A percentile compares a stretch with the other conserved stretches of the same genome.
phyloP scores from a whole-genome alignment of 2,888 invertebrate genomes.

The Sphaeridia pumilis region DNA sequence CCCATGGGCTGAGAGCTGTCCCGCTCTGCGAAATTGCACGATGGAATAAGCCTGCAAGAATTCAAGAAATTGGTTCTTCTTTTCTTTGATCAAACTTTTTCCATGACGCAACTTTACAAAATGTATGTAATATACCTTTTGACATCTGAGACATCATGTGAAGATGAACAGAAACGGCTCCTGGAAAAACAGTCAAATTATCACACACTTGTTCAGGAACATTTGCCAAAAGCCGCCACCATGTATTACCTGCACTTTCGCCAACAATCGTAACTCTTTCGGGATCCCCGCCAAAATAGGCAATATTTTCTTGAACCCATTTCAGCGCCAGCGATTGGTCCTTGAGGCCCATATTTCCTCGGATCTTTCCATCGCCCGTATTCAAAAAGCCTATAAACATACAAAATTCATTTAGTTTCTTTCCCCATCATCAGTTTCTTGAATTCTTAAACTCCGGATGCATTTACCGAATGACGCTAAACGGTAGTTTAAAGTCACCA shows the following conservation, averaged over 20 bases:
- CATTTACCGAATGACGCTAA: conserved; percentile 8
- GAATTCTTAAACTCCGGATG: neutral
- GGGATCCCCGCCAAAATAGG: conserved; percentile 8
- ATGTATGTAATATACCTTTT: neutral
- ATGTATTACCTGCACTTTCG: neutral
- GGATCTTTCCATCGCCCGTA: conserved; percentile 5
- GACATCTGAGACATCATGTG: conserved; percentile 6
- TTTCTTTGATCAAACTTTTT: too few relatives aligned
- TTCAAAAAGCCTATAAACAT: conserved; percentile 8
- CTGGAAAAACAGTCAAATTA: neutral
- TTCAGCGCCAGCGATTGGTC: conserved; percentile 10
- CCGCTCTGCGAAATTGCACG: conserved; percentile 24
- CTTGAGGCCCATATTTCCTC: conserved; percentile 10
- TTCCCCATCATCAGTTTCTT: too few relatives aligned
- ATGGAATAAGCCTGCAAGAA: conserved; percentile 24
- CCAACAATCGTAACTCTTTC: conserved; percentile 7
- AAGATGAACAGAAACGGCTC: conserved; percentile 5
- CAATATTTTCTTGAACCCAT: conserved; percentile 12
- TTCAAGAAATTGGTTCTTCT: too few relatives aligned
- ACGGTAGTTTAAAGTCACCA: conserved; percentile 12
- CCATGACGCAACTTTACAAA: too few relatives aligned
- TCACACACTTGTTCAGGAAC: neutral
- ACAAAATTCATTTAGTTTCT: too few relatives aligned
- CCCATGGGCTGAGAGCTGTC: conserved; percentile 25
- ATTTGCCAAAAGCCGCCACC: too few relatives aligned